Percentiles rank a stretch among this genome's conserved stretches.
Conservation (phyloP, 1,140 invertebrate species). For the Psix sp. region DNA sequence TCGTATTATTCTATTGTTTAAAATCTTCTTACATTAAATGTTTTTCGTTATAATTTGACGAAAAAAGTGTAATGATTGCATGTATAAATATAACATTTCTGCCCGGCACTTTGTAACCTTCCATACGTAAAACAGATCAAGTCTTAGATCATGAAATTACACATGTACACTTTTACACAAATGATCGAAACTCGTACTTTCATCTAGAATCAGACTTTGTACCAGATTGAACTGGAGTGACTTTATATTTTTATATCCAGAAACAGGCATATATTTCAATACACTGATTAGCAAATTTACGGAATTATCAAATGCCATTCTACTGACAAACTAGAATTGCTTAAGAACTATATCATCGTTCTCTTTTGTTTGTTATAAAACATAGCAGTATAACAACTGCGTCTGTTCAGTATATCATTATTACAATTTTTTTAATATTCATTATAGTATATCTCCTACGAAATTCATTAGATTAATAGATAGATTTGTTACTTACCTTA, state of each 20-base stretch:
- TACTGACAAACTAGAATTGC: conserved; percentile 5
- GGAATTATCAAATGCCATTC: conserved; percentile 18
- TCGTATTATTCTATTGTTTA: too few relatives aligned
- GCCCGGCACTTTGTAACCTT: too few relatives aligned
- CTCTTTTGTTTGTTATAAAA: too few relatives aligned
- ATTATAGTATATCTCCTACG: too few relatives aligned
- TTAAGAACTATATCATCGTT: too few relatives aligned
- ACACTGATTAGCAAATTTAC: conserved; percentile 13
- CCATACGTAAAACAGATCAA: conserved; percentile 9
- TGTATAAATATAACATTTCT: conserved; percentile 11
- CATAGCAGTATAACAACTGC: too few relatives aligned
- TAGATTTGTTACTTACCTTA: too few relatives aligned
- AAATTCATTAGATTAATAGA: too few relatives aligned
- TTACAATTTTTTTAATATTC: too few relatives aligned
- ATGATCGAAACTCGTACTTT: conserved; percentile 44
- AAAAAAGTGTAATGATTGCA: neutral
- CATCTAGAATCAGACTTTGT: conserved; percentile 44
- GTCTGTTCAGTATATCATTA: too few relatives aligned
- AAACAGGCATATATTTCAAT: conserved; percentile 28
- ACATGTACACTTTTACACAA: conserved; percentile 42
- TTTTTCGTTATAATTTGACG: neutral
- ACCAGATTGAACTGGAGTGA: conserved; percentile 39
- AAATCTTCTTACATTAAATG: too few relatives aligned
- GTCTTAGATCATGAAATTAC: conserved; percentile 39
- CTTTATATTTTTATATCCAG: conserved; percentile 38